Conservation (phyloP, 2,113 vertebrate species). For the Colinus virginianus region DNA sequence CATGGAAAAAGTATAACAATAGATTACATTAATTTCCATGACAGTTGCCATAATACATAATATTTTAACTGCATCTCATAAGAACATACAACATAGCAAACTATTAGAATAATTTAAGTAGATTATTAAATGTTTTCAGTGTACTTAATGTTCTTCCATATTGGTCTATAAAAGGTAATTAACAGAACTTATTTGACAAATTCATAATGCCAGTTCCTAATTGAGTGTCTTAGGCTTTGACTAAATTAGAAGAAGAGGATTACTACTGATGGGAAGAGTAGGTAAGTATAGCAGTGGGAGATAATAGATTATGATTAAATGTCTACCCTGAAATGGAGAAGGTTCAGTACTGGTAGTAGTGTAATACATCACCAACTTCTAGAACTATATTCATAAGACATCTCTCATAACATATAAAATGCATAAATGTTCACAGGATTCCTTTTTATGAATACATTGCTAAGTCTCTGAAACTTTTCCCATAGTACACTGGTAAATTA, state of each 20-base stretch:
- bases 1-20: constrained; percentile 18
- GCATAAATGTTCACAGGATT: background rate
- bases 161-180: constrained; percentile 35
- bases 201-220: constrained; percentile 43
- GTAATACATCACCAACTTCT: background rate
- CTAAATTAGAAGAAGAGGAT: constrained; percentile 2
- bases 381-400: background rate
- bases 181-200: constrained; percentile 35
- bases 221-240: background rate
- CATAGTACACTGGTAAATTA: background rate
- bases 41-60: background rate
- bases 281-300: constrained; percentile 1
- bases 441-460: constrained; percentile 3
- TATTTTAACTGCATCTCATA: constrained; percentile 37
- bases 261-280: background rate
- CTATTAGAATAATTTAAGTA: constrained; percentile 16
- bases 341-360: background rate
- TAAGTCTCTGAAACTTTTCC: background rate
- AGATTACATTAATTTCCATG: constrained; percentile 1
- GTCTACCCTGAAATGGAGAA: background rate
- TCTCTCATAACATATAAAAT: background rate
- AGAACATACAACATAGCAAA: constrained; percentile 1
- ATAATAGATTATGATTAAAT: background rate
- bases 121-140: constrained; percentile 36
- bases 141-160: background rate